phyloP scores from a whole-genome alignment of 64 coral and sea anemone genomes.

The Dendrophyllia cribrosa region DNA sequence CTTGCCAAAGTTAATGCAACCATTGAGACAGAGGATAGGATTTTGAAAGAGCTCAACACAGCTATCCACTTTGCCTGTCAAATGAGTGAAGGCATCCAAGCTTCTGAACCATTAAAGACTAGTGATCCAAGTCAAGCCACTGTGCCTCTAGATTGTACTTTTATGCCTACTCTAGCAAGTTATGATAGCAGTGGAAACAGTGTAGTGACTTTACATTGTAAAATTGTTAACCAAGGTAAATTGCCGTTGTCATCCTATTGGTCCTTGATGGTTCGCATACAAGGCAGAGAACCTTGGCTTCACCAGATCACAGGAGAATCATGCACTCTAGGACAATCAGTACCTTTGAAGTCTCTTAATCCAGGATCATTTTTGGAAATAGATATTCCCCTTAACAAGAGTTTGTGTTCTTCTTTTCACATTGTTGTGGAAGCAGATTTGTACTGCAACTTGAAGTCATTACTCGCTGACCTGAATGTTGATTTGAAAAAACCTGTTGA shows the following conservation, averaged over 20 bases:
- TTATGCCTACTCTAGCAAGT: not conserved
- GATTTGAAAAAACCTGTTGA: not conserved
- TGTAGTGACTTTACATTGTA: not conserved
- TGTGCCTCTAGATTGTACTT: not conserved
- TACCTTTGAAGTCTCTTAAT: slow-evolving; percentile 4
- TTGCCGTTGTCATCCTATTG: slow-evolving; percentile 19
- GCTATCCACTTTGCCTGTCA: slow-evolving; percentile 22
- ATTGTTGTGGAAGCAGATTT: slow-evolving; percentile 1
- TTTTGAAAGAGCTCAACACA: slow-evolving; percentile 32
- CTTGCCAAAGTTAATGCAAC: not conserved
- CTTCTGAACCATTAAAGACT: not conserved
- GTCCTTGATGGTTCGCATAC: slow-evolving; percentile 13
- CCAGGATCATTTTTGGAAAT: slow-evolving; percentile 9
- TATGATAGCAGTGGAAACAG: not conserved
- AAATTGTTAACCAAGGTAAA: slow-evolving; percentile 36
- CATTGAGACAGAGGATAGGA: not conserved
- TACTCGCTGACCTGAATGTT: not conserved
- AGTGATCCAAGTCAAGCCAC: not conserved
- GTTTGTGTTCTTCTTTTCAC: slow-evolving; percentile 22
- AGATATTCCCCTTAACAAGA: slow-evolving; percentile 6
- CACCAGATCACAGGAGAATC: not conserved
- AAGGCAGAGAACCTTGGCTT: slow-evolving; percentile 23
- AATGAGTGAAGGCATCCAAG: not conserved
- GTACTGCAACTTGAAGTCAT: slow-evolving; percentile 12
- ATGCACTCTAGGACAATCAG: not conserved